Percentiles rank a stretch among this genome's conserved stretches.
These are phyloP conservation scores for Gasteruption jaculator DNA, from an alignment of 2,888 invertebrate genomes.

Conservation along the genomic window DNA sequence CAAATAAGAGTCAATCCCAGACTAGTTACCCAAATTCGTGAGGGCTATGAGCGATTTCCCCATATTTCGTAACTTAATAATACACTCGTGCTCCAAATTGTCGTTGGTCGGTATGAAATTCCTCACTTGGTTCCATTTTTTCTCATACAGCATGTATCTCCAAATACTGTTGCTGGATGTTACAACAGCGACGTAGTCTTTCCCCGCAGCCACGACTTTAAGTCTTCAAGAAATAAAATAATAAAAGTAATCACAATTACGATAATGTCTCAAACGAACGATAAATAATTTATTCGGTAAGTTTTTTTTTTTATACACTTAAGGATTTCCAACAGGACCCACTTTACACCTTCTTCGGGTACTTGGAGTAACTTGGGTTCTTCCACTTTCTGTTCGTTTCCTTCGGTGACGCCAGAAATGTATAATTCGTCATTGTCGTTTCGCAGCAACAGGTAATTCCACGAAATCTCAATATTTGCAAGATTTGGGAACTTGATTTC, in stretches of 20 bases:
- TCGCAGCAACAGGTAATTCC: conserved; percentile 46
- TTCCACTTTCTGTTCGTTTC: conserved; percentile 8
- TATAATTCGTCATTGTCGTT: conserved; percentile 32
- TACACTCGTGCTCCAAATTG: conserved; percentile 27
- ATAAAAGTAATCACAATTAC: too few relatives aligned
- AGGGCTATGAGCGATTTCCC: conserved; percentile 33
- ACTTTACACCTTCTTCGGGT: conserved; percentile 31
- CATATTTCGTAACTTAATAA: conserved; percentile 35
- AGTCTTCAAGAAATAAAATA: conserved; percentile 28
- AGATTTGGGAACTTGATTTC: conserved; percentile 28
- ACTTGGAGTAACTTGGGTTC: conserved; percentile 26
- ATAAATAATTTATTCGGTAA: too few relatives aligned
- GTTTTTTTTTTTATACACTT: too few relatives aligned
- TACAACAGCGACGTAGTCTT: conserved; percentile 33
- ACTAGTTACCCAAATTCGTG: conserved; percentile 40
- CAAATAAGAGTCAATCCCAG: not conserved
- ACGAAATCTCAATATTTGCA: conserved; percentile 40
- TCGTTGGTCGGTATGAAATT: conserved; percentile 31
- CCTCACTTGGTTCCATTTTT: conserved; percentile 36
- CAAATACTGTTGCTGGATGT: conserved; percentile 35
- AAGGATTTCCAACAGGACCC: too few relatives aligned
- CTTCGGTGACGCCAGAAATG: conserved; percentile 29
- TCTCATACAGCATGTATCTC: conserved; percentile 37
- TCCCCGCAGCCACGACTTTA: conserved; percentile 33
- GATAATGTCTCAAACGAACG: not conserved